phyloP scores from a whole-genome alignment of 2,113 vertebrate species.

The Vanacampus margaritifer region DNA sequence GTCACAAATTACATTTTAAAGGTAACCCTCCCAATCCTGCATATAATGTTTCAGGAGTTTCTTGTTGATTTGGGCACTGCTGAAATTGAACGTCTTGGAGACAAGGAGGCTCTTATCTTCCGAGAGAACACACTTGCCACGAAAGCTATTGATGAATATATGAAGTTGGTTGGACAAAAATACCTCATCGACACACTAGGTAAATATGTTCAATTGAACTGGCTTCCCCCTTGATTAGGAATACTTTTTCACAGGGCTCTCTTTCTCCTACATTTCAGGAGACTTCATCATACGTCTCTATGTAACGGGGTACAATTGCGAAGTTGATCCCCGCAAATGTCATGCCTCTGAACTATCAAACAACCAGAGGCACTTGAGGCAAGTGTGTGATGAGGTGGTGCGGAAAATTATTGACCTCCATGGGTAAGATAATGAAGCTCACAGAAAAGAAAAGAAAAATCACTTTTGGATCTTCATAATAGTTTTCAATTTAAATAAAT shows the following conservation, averaged over 20 bases:
- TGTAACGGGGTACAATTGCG: constrained; percentile 74
- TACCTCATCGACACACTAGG: constrained; percentile 90
- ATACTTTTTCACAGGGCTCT: constrained; percentile 4
- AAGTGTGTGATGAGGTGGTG: constrained; percentile 81
- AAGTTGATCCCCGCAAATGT: constrained; percentile 87
- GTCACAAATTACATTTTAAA: too few relatives aligned
- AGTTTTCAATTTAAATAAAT: background rate
- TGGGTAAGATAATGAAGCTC: constrained; percentile 66
- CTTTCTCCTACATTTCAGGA: constrained; percentile 62
- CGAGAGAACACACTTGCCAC: constrained; percentile 93
- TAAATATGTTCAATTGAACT: constrained; percentile 46
- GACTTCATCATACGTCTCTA: constrained; percentile 78
- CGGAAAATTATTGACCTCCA: constrained; percentile 75
- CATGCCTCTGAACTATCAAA: constrained; percentile 68
- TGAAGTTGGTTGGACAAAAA: constrained; percentile 93
- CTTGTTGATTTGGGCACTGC: constrained; percentile 83
- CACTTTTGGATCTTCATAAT: too few relatives aligned
- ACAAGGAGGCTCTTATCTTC: constrained; percentile 87
- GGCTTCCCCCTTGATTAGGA: background rate
- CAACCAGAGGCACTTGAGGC: constrained; percentile 78
- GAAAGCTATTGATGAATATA: constrained; percentile 95
- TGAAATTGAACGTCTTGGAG: constrained; percentile 84
- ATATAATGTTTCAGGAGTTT: constrained; percentile 74
- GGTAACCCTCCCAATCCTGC: too few relatives aligned
- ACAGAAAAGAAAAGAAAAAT: background rate